These are phyloP conservation scores for Ophioninae sp. DNA, from an alignment of 2,888 invertebrate species.

Conservation along the genomic window DNA sequence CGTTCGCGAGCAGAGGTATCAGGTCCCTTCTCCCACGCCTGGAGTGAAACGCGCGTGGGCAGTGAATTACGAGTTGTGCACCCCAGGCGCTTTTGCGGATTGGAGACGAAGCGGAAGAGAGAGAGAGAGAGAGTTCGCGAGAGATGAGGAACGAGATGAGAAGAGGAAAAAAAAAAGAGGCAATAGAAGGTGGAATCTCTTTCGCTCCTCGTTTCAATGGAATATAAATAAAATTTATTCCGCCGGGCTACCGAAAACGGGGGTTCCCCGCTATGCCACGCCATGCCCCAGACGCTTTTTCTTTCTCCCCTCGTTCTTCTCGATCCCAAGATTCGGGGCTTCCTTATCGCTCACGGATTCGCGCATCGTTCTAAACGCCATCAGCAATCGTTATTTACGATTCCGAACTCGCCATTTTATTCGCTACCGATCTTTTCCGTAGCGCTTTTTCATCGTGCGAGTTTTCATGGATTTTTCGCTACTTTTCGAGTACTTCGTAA, in stretches of 20 bases:
- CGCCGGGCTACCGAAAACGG: slow-evolving; percentile 70
- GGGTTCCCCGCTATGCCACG: slow-evolving; percentile 49
- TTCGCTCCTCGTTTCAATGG: slow-evolving; percentile 73
- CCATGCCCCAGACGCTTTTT: neutral
- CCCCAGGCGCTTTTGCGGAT: slow-evolving; percentile 62
- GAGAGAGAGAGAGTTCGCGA: slow-evolving; percentile 19
- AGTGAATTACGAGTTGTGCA: slow-evolving; percentile 72
- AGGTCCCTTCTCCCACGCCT: slow-evolving; percentile 61
- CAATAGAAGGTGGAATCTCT: slow-evolving; percentile 61
- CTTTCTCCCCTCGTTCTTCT: slow-evolving; percentile 17
- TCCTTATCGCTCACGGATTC: slow-evolving; percentile 59
- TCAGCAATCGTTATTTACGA: slow-evolving; percentile 35
- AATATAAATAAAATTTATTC: slow-evolving; percentile 75
- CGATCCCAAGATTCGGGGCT: slow-evolving; percentile 34
- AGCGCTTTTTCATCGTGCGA: neutral
- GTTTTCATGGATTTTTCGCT: neutral
- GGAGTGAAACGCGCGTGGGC: slow-evolving; percentile 66
- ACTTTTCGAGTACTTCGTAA: neutral
- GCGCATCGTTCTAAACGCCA: slow-evolving; percentile 56
- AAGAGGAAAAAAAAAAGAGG: slow-evolving; percentile 11
- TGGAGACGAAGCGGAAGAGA: slow-evolving; percentile 50
- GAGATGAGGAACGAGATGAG: slow-evolving; percentile 22
- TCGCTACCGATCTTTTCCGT: neutral
- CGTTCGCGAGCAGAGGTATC: slow-evolving; percentile 53
- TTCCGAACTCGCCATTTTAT: slow-evolving; percentile 1